Evolutionary conservation across 1,140 invertebrate species (phyloP), one percentile per base, ranked within the genome.

Genomic region (Heliconius himera): DNA sequence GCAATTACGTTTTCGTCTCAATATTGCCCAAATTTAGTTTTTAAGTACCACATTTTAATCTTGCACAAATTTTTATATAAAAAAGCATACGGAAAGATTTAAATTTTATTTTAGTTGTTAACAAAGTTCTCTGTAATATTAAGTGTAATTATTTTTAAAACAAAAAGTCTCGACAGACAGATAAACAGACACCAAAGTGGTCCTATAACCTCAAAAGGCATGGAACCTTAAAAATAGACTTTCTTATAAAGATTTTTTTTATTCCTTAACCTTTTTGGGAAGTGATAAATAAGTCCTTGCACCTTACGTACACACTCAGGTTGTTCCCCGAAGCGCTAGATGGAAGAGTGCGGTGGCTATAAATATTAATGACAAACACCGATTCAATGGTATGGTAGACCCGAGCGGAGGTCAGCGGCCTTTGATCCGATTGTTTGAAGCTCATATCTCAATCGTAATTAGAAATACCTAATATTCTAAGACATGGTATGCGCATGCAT

Each of bases 351-450:
- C 78, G 85, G 84, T 78, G 54, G 73, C 85, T 86, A 90, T 92
- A 91, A 92, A 91, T 92, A 93, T 92, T 92, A 92, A 93, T 93
- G 89, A 89, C 88, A 90, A 89, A 86, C 85, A 87, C 72, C 84
- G 83, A 88, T 88, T 90, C 84, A 88, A 89, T 88, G 60, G 22
- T 29, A 71, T 38, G 82, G 85, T 83, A 86, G 74, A 83, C 76
- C 82, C 78, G 84, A 82, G 89, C 88, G 90, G 84, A 86, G 92
- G 89, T 92, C 91, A 92, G 79, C 84, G 91, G 84, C 88, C 91
- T 93, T 86, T 88, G 87, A 91, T 93, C 87, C 90, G 88, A 90
- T 92, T 92, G 89, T 91, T 88, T 79, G 83, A 89, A 88, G 88
- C 84, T 88, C 89, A 89, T 89, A 89, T 88, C 84, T 87, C 76